Conservation (phyloP, 2,113 vertebrate species). For the Eubucco bourcierii region DNA sequence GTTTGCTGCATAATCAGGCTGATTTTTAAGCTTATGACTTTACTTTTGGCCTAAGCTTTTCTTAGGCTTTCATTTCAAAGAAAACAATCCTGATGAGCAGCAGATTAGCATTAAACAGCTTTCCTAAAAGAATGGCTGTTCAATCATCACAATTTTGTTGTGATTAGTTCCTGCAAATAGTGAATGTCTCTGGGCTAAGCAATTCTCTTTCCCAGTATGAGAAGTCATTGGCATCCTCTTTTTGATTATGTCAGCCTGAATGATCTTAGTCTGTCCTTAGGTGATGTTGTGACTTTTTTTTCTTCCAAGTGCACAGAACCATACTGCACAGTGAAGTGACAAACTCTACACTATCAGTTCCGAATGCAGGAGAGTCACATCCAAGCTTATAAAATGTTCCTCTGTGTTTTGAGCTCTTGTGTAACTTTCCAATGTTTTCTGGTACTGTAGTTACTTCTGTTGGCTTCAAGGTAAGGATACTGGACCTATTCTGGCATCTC, state of each 20-base stretch:
- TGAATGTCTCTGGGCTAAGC: constrained; percentile 12
- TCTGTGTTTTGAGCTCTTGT: neutral
- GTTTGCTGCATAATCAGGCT: neutral
- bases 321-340: neutral
- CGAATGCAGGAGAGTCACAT: neutral
- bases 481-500: neutral
- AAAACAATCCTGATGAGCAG: constrained; percentile 38
- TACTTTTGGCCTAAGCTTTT: neutral
- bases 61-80: constrained; percentile 7
- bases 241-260: neutral
- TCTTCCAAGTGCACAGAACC: neutral
- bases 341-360: constrained; percentile 5
- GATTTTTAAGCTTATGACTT: constrained; percentile 15
- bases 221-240: neutral
- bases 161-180: constrained; percentile 38
- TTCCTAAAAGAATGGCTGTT: constrained; percentile 21
- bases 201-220: neutral
- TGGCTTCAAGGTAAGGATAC: neutral
- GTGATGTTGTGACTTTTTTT: neutral
- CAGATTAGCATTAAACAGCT: constrained; percentile 21
- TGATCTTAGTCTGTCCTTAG: neutral
- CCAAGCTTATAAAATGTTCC: neutral
- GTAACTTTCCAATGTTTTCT: neutral
- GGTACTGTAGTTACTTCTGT: neutral
- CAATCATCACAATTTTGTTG: constrained; percentile 39